A percentile compares a stretch with the other conserved stretches of the same genome.
phyloP scores from a whole-genome alignment of 2,888 invertebrate genomes.

The Ariolimax columbianus region DNA sequence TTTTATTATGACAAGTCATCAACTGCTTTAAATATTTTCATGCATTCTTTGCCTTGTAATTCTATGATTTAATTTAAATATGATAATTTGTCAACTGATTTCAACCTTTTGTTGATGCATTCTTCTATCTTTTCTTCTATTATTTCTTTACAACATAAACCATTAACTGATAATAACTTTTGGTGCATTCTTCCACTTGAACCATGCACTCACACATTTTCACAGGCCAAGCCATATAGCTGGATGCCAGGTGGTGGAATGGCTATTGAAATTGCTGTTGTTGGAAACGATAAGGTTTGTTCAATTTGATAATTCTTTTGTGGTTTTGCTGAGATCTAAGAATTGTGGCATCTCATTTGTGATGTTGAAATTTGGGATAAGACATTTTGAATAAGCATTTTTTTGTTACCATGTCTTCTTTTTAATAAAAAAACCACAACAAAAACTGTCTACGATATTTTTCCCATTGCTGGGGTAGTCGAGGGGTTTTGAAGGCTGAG shows the following conservation, averaged over 20 bases:
- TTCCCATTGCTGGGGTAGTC: too few relatives aligned
- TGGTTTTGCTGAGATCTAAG: background rate
- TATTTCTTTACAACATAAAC: too few relatives aligned
- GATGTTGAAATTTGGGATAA: background rate
- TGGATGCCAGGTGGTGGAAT: conserved; percentile 79
- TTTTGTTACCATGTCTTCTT: background rate
- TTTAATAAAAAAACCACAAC: too few relatives aligned
- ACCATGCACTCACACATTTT: background rate
- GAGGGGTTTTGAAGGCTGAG: too few relatives aligned
- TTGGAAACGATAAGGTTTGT: conserved; percentile 73
- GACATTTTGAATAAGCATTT: background rate
- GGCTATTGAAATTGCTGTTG: conserved; percentile 77
- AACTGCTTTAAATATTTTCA: too few relatives aligned
- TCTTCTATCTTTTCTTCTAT: too few relatives aligned
- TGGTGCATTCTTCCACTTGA: background rate
- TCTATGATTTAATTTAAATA: too few relatives aligned
- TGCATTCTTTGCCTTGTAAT: too few relatives aligned
- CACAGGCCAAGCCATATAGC: conserved; percentile 75
- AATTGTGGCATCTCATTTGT: background rate
- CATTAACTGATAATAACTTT: too few relatives aligned
- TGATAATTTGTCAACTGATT: too few relatives aligned
- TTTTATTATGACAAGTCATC: too few relatives aligned
- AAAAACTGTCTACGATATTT: too few relatives aligned
- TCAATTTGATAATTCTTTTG: background rate
- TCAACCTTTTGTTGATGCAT: background rate